phyloP scores from a whole-genome alignment of 2,113 vertebrate species.

The Psittacara wagleri region DNA sequence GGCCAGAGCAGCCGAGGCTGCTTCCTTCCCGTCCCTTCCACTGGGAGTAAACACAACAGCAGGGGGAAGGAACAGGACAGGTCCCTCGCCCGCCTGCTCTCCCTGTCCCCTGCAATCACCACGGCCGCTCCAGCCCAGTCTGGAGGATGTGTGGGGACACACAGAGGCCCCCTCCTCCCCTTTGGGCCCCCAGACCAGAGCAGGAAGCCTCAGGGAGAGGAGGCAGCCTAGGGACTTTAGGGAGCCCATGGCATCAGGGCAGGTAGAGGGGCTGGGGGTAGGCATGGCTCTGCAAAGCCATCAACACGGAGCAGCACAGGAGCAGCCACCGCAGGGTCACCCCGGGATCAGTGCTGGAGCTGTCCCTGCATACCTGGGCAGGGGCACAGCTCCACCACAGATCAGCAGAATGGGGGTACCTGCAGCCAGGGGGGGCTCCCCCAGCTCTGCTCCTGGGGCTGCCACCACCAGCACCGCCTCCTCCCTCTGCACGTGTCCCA shows the following conservation, averaged over 20 bases:
- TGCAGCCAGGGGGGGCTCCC: rapidly evolving
- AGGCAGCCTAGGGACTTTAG: neutral
- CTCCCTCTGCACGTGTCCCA: neutral
- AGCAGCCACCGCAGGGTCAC: neutral
- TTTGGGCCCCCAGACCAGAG: too few species aligned
- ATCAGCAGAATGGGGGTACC: neutral
- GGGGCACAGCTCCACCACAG: rapidly evolving
- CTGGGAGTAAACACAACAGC: constrained; percentile 28
- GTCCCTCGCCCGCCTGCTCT: neutral
- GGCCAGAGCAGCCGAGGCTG: neutral
- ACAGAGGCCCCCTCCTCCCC: too few species aligned
- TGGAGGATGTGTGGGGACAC: neutral
- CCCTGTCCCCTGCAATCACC: neutral
- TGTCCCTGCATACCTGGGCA: neutral
- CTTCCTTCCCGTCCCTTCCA: constrained; percentile 59
- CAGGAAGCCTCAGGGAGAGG: neutral
- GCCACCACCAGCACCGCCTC: neutral
- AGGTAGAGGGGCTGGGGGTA: neutral
- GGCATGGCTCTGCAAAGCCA: neutral
- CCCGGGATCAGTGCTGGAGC: neutral
- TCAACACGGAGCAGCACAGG: rapidly evolving
- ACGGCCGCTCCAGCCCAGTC: neutral
- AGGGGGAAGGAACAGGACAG: neutral
- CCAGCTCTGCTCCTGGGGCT: neutral
- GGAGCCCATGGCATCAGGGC: neutral